Evolutionary conservation across 2,113 vertebrate species (phyloP), one percentile per base, ranked within the genome.

Genomic region (Halcyon malimbica): DNA sequence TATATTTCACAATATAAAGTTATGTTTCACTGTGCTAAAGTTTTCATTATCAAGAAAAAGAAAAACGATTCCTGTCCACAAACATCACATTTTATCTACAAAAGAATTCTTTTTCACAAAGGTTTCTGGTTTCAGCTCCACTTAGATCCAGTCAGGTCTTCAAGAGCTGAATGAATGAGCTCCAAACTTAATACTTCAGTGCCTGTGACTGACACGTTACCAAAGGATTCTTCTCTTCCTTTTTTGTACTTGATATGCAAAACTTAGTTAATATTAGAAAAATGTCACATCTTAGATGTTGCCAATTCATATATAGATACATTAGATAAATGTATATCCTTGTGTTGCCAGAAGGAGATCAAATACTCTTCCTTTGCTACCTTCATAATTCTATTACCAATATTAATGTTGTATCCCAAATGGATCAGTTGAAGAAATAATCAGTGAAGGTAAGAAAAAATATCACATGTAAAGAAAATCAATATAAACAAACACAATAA

Each of bases 331-430:
- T 24, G 15, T 39, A 81, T 21, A 64, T 2, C 2, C 14, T 53
- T 84, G 19, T 50, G 69, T 68, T 79, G 60, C 53, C 51, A 71
- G 65, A 68, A 75, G 20, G 60, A 78, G 35, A 85, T 67, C 9
- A 51, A 91, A 51, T 57, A 63, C 37, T 83, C 93, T 91, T 63
- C 70, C 28, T 84, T 76, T 84, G 44, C 60, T 82, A 60, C 39
- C 48, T 94, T 92, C 60, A 17, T 85, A 76, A 84, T 60, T 93
- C 39, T 68, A 28, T 83, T 85, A 85, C 88, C 71, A 92, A 44
- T 83, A 87, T 88, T 80, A 63, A 88, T 86, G 39, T 84, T 65
- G 54, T 31, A 71, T 37, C 94, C 75, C 67, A 92, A 59, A 74
- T 24, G 83, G 74, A 75, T 83, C 41, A 60, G 41, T 10, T 87